Conservation (phyloP, 2,888 invertebrate species). For the Phrixothrix hirtus region DNA sequence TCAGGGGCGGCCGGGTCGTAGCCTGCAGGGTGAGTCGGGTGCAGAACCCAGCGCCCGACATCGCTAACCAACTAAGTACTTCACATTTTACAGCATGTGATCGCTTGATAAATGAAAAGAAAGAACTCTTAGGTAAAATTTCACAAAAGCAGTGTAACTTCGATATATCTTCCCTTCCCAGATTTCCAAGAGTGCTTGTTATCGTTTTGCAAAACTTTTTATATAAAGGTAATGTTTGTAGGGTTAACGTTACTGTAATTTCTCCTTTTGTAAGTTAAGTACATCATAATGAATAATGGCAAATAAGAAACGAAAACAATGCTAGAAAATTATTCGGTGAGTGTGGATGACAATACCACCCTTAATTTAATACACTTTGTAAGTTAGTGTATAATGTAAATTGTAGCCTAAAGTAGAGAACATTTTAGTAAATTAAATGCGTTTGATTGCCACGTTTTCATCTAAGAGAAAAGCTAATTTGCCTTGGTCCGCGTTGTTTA, state of each 20-base stretch:
- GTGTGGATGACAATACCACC: slow-evolving; percentile 32
- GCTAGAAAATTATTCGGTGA: slow-evolving; percentile 27
- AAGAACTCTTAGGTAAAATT: slow-evolving; percentile 32
- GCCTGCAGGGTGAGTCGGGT: slow-evolving; percentile 64
- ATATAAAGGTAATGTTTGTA: slow-evolving; percentile 23
- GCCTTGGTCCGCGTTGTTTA: slow-evolving; percentile 40
- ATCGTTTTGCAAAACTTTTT: slow-evolving; percentile 29
- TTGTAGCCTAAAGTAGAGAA: slow-evolving; percentile 40
- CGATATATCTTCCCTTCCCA: slow-evolving; percentile 35
- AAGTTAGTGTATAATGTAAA: slow-evolving; percentile 28
- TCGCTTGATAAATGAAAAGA: slow-evolving; percentile 32
- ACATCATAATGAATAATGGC: not conserved
- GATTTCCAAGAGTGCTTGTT: slow-evolving; percentile 30
- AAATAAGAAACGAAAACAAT: slow-evolving; percentile 7
- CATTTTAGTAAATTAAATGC: slow-evolving; percentile 33
- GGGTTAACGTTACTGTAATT: slow-evolving; percentile 19
- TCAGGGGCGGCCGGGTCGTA: slow-evolving; percentile 63
- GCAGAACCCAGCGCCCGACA: slow-evolving; percentile 55
- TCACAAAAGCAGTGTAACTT: slow-evolving; percentile 36
- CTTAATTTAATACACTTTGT: slow-evolving; percentile 24
- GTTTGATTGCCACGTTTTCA: slow-evolving; percentile 23
- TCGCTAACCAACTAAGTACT: slow-evolving; percentile 29
- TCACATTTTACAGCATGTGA: slow-evolving; percentile 35
- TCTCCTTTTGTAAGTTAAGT: slow-evolving; percentile 1
- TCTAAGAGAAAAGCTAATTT: slow-evolving; percentile 21